Base-by-base conservation (phyloP, 23 tunicate species). In the Aplidium turbinatum region DNA sequence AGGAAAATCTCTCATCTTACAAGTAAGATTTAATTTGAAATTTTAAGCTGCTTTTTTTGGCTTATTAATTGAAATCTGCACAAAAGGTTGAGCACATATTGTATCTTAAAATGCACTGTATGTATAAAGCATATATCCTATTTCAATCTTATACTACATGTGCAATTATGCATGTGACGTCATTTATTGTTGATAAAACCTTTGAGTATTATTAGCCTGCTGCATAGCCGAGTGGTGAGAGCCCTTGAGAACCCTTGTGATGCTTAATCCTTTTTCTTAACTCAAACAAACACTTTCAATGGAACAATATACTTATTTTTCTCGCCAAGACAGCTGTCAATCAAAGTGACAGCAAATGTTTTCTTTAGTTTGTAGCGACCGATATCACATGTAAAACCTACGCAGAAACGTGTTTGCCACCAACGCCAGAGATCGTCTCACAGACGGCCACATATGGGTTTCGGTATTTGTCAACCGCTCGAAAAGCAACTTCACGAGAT, bases 401-500 rank as follows among this genome's bases (percentile, higher is more conserved):
- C 16, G 11, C 84, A 78, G 84, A 54, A 51, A 68, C 3, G 73
- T 64, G 34, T 78, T 78, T 27, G 2, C 58, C 0, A 33, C 1
- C 35, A 65, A 75, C 6, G 84, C 75, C 7, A 36, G 75, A 22
- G 58, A 78, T 23, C 53, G 54, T 3, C n/a, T 78, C 6, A 66
- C 75, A 25, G 70, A 78, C 31, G 84, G 38, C 1, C 57, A 65
- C 52, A 42, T 78, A 1, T 78, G 58, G 75, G 35, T 51, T 51
- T 78, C 84, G 3, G 38, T 78, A 0, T 78, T 78, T 78, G 58
- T 45, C 30, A 78, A 66, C 72, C 75, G 39, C 54, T 23, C 36
- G 18, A 36, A 35, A 24, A 78, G 75, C 75, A 68, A 78, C 47
- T 78, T 78, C 31, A 78, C 84, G 51, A 36, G 84, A 48, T 78